These are phyloP conservation scores for Squalus acanthias DNA, from an alignment of 2,797 vertebrate species.

Conservation along the genomic window DNA sequence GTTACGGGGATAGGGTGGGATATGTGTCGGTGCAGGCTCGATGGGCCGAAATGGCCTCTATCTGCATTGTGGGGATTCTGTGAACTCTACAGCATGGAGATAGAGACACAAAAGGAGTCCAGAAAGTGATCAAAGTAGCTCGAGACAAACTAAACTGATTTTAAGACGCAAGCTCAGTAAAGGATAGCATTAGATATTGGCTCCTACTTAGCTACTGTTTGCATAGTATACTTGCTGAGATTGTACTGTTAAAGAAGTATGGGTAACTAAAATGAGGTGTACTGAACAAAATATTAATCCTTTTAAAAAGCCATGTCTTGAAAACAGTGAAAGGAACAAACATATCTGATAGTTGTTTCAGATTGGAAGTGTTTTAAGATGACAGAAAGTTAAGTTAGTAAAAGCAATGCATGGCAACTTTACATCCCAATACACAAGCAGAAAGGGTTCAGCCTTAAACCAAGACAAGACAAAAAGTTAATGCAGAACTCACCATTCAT, in stretches of 20 bases:
- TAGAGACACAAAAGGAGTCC: neutral
- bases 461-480: neutral
- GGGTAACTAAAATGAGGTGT: neutral
- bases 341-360: neutral
- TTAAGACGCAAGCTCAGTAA: neutral
- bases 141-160: neutral
- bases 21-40: too few species aligned
- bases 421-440: neutral
- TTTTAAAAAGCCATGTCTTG: neutral
- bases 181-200: neutral
- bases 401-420: neutral
- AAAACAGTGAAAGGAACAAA: neutral
- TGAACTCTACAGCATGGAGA: neutral
- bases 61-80: too few species aligned
- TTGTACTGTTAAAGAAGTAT: neutral
- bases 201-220: neutral
- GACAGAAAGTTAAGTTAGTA: neutral
- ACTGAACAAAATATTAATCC: neutral
- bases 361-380: neutral
- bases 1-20: too few species aligned
- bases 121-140: neutral
- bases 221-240: neutral
- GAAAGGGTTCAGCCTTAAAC: neutral
- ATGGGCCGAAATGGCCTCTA: too few species aligned
- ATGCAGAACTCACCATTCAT: constrained; percentile 73